These are phyloP conservation scores for Elephantulus edwardii DNA, from an alignment of 2,113 vertebrate species.

Conservation along the genomic window DNA sequence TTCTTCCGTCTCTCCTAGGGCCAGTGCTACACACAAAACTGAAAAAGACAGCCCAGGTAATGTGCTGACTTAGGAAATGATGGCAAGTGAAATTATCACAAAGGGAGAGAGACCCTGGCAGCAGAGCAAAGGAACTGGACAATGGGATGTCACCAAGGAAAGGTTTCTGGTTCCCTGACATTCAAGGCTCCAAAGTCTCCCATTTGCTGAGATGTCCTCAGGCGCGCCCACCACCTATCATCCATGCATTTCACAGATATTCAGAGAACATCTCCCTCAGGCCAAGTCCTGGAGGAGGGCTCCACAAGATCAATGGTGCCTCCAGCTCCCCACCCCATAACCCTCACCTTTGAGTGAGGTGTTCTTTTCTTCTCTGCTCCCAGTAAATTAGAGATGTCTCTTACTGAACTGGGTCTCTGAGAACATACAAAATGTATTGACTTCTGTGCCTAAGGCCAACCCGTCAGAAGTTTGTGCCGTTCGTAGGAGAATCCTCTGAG, in stretches of 20 bases:
- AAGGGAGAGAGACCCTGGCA: too few relatives aligned
- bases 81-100: not conserved
- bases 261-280: not conserved
- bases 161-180: not conserved
- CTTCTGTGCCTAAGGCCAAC: not conserved
- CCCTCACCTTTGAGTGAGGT: not conserved
- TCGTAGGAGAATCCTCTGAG: too few relatives aligned
- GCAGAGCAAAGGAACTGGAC: too few relatives aligned
- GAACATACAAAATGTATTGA: not conserved
- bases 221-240: not conserved
- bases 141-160: not conserved
- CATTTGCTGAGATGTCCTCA: too few relatives aligned
- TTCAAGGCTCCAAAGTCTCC: not conserved
- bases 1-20: not conserved
- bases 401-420: not conserved
- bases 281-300: not conserved
- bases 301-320: not conserved
- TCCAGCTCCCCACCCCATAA: not conserved
- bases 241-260: not conserved
- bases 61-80: not conserved
- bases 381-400: not conserved
- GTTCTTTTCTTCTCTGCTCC: not conserved
- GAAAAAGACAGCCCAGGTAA: not conserved
- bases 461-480: not conserved
- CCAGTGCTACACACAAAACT: not conserved